phyloP scores from a whole-genome alignment of 2,113 vertebrate species.

The Pteruthius melanotis region DNA sequence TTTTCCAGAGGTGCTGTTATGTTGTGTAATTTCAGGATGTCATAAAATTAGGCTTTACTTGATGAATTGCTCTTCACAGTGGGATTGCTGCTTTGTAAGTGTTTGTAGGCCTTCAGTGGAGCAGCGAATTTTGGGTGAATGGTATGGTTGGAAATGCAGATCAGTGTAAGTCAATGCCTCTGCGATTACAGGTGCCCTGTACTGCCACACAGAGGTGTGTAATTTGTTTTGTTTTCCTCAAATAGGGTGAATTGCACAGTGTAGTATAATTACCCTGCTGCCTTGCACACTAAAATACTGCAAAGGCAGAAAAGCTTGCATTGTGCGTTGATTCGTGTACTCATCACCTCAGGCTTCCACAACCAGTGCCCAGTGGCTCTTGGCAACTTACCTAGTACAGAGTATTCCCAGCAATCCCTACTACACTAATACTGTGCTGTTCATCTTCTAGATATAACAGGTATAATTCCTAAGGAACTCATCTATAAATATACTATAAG shows the following conservation, averaged over 20 bases:
- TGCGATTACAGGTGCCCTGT: background rate
- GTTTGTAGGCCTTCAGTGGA: background rate
- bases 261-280: no score
- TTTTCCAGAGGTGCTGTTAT: constrained; percentile 8
- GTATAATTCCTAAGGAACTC: constrained; percentile 43
- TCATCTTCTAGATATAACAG: background rate
- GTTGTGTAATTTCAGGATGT: background rate
- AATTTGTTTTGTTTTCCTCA: background rate
- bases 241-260: background rate
- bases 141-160: background rate
- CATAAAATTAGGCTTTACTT: background rate
- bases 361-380: background rate
- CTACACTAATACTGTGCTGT: background rate
- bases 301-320: background rate
- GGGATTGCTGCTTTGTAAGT: background rate
- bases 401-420: background rate
- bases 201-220: rapidly evolving
- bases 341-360: background rate
- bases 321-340: background rate
- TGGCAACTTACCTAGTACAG: background rate
- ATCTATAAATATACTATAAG: background rate
- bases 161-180: background rate
- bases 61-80: background rate
- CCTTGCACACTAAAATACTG: background rate
- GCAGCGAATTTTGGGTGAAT: background rate